Evolutionary conservation across 2,113 vertebrate species (phyloP).

Genomic region (Rousettus leschenaultii): DNA sequence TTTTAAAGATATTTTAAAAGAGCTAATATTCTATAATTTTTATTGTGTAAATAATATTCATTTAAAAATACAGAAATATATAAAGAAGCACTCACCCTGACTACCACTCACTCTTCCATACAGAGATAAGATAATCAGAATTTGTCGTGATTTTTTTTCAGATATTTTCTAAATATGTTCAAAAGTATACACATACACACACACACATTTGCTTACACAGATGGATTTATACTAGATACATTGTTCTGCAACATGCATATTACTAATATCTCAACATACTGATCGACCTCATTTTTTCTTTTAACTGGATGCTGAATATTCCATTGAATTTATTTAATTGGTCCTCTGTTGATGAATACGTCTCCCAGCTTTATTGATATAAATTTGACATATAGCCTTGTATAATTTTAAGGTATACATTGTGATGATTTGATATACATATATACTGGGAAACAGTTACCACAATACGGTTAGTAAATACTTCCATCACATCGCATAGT

Average conservation of each 20-base stretch:
- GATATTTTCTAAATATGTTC: neutral
- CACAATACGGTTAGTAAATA: neutral
- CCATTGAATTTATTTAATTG: neutral
- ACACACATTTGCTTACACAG: neutral
- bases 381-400: neutral
- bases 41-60: neutral
- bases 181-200: neutral
- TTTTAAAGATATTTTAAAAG: neutral
- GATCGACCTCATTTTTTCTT: neutral
- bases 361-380: neutral
- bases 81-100: neutral
- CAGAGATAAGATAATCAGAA: neutral
- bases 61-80: neutral
- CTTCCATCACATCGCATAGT: neutral
- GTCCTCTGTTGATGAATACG: neutral
- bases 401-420: neutral
- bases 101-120: neutral
- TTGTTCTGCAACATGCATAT: neutral
- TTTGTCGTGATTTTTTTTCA: neutral
- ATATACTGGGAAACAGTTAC: neutral
- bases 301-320: neutral
- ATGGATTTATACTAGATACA: neutral
- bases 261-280: neutral
- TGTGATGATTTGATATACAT: neutral
- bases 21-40: neutral